Base-by-base conservation (phyloP, 2,888 invertebrate genomes). In the Odontocerum albicorne region DNA sequence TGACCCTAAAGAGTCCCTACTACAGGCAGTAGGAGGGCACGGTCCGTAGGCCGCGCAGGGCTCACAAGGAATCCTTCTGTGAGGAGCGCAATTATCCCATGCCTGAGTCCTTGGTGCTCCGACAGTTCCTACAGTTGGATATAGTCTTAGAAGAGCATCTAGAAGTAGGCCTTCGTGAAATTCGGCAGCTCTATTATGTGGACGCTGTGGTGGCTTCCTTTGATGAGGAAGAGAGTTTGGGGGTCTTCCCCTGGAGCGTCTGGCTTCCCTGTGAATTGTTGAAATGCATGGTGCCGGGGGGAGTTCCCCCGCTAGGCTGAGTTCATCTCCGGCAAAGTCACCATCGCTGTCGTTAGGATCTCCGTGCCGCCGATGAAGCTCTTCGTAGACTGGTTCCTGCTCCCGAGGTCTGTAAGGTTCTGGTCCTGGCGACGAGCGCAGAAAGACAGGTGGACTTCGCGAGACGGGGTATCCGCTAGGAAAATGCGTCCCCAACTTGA, bases 311-410 rank as follows among this genome's bases (percentile, higher is more conserved):
- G 76, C 80, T 62, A 82, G 67, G 60, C 81, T 87, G 10, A 91
- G 77, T 67, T 91, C 91, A 67, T 91, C 91, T 72, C 90, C 91
- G 43, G 90, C 90, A 67, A 91, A 90, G 66, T 91, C 90, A 66
- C 91, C 91, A 67, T 90, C 91, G 66, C 89, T 90, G 38, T 60
- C 60, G 17, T 77, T 65, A 27, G 76, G 75, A 64, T 78, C 78
- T 31, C 84, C 78, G 8, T 84, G 85, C 56, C 83, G 76, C 58
- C 81, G 81, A 0, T 82, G 83, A 36, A 92, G 77, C 67, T 91
- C 91, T 72, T 91, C 91, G 72, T 91, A 91, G 17, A 91, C 86
- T 46, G 90, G 90, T 65, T 91, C 90, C 35, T 50, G 74, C 65
- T 83, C 82, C 66, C 83, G 81, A 49, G 81, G 80, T 63, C 75